Conservation (phyloP, 2,797 vertebrate species). For the Tokudaia tokunoshimensis region DNA sequence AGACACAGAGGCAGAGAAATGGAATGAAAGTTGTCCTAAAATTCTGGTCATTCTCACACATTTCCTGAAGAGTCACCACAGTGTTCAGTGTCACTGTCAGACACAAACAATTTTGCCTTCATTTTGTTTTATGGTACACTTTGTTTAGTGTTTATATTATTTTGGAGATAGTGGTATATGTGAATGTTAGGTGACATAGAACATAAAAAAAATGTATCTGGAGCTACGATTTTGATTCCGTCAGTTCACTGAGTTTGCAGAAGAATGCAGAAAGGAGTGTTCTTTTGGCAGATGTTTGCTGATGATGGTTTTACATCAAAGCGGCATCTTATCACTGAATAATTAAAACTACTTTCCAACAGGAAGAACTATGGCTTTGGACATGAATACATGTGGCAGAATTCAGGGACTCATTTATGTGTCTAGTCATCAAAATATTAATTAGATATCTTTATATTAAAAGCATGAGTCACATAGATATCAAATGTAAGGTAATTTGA, state of each 20-base stretch:
- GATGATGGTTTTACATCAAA: neutral
- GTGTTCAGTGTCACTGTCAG: neutral
- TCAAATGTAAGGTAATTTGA: conserved; percentile 33
- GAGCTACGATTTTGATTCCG: neutral
- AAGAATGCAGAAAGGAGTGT: neutral
- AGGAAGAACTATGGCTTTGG: neutral
- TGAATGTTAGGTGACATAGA: conserved; percentile 4
- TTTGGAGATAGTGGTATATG: neutral
- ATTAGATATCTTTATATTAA: conserved; percentile 9
- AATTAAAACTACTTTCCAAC: conserved; percentile 16
- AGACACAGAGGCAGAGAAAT: neutral
- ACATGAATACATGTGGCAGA: neutral
- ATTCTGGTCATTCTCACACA: neutral
- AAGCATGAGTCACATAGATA: neutral
- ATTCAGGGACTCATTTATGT: neutral
- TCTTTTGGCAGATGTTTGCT: conserved; percentile 34
- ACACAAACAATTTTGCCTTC: neutral
- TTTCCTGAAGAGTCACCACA: neutral
- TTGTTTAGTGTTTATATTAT: conserved; percentile 17
- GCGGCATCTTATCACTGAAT: neutral
- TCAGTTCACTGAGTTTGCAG: neutral
- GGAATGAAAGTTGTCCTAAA: neutral
- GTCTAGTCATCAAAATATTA: conserved; percentile 11
- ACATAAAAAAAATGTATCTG: neutral
- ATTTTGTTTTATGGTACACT: neutral